Evolutionary conservation across 2,888 invertebrate genomes (phyloP).

Genomic region (Laspeyria flexula): DNA sequence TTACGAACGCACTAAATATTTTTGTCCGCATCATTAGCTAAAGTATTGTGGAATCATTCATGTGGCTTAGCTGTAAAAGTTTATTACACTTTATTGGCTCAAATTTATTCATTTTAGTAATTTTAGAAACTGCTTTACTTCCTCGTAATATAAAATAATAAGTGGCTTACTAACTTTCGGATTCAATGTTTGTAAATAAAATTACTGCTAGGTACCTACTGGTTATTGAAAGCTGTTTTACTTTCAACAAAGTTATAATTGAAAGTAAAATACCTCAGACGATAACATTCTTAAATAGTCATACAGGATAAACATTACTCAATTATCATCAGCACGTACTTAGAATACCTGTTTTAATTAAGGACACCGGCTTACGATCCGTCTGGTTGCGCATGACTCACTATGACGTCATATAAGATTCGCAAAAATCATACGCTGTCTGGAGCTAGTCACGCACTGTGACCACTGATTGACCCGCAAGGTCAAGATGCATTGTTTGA

Average conservation of each 20-base stretch:
- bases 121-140: too few relatives aligned
- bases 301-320: neutral
- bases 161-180: too few relatives aligned
- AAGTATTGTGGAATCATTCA: too few relatives aligned
- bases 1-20: neutral
- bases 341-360: conserved; percentile 16
- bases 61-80: too few relatives aligned
- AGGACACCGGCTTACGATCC: conserved; percentile 23
- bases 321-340: neutral
- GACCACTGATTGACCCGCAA: conserved; percentile 38
- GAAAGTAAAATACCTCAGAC: neutral
- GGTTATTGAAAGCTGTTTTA: neutral
- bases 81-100: too few relatives aligned
- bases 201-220: too few relatives aligned
- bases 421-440: conserved; percentile 32
- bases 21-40: neutral
- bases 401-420: conserved; percentile 27
- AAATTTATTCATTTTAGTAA: too few relatives aligned
- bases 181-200: too few relatives aligned
- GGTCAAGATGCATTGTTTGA: conserved; percentile 40
- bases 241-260: neutral
- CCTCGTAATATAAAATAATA: too few relatives aligned
- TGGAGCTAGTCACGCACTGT: conserved; percentile 32
- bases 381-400: conserved; percentile 23
- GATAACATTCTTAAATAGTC: too few relatives aligned